Evolutionary conservation across 1,140 invertebrate species (phyloP), one percentile per base, ranked within the genome.

Genomic region (Cecropterus lyciades): DNA sequence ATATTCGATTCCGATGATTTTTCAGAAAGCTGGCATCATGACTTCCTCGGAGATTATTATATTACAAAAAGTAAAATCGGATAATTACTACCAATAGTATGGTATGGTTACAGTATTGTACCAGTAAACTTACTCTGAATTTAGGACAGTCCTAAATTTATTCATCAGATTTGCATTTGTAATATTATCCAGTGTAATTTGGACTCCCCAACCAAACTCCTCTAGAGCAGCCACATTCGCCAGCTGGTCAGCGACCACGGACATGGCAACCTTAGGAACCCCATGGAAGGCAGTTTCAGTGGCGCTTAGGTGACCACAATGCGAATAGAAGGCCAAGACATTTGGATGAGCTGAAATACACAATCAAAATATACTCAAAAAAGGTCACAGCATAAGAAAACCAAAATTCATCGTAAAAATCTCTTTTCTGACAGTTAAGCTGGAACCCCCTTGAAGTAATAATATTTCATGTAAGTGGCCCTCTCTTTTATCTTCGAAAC

Each of bases 261-360:
- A 65, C 65, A 67, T 72, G 2, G 53, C 69, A 0, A 72, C 10
- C 9, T 67, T 42, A 5, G 69, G 69, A 3, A 67, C 60, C 0
- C 69, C 69, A 7, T 65, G 60, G 42, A 45, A 14, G 4, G 65
- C n/a, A 52, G 65, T 60, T 51, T 72, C 69, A 7, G 60, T 67
- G 1, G 55, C 52, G 6, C 55, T 94, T 77, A 96, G 91, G 7
- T 96, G 91, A 0, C 96, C 96, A 15, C 94, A 95, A 71, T 97
- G 96, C 0, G 95, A 95, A 69, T 96, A 94, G 65, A 96, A 97
- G 0, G 93, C 93, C 65, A 92, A 92, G 0, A 95, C 93, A 73
- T 95, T 95, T 37, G 94, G 93, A 85, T 97, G 95, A 64, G 89
- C 95, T 95, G 80, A 24, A 63, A 69, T n/a, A 45, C n/a, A 6